phyloP scores from a whole-genome alignment of 2,797 vertebrate species.

The Coendou prehensilis region DNA sequence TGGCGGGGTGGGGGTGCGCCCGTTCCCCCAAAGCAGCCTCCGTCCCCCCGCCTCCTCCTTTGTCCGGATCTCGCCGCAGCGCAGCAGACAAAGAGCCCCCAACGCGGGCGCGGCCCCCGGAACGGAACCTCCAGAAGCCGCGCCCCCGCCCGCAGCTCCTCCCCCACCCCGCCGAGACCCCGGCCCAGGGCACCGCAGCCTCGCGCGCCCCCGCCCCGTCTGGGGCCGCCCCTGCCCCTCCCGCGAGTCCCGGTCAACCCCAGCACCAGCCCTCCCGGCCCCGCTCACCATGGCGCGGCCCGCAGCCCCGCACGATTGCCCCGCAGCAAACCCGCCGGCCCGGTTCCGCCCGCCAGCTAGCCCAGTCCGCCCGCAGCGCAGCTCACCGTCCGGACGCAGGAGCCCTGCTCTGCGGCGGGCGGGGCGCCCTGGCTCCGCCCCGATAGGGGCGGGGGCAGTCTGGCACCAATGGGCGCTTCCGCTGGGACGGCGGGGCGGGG shows the following conservation, averaged over 20 bases:
- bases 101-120: constrained; percentile 55
- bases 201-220: not conserved
- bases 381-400: constrained; percentile 40
- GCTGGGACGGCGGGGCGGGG: constrained; percentile 55
- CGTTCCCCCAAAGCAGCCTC: constrained; percentile 31
- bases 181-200: not conserved
- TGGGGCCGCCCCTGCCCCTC: not conserved
- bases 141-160: constrained; percentile 39
- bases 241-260: not conserved
- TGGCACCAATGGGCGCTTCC: constrained; percentile 76
- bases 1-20: not conserved
- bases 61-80: constrained; percentile 73
- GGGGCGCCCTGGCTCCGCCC: constrained; percentile 66
- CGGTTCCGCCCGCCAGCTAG: not conserved
- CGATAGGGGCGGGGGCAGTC: not conserved
- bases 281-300: constrained; percentile 79
- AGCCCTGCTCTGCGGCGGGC: constrained; percentile 65
- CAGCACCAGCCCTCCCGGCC: not conserved
- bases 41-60: constrained; percentile 69
- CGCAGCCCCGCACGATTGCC: constrained; percentile 12
- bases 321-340: constrained; percentile 62
- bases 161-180: constrained; percentile 54
- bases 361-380: not conserved
- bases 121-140: constrained; percentile 8
- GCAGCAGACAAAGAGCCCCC: constrained; percentile 80